A percentile compares a stretch with the other conserved stretches of the same genome.
These are phyloP conservation scores for Echinarachnius parma DNA, from an alignment of 53 echinoderm and acorn worm genomes.

Conservation along the genomic window DNA sequence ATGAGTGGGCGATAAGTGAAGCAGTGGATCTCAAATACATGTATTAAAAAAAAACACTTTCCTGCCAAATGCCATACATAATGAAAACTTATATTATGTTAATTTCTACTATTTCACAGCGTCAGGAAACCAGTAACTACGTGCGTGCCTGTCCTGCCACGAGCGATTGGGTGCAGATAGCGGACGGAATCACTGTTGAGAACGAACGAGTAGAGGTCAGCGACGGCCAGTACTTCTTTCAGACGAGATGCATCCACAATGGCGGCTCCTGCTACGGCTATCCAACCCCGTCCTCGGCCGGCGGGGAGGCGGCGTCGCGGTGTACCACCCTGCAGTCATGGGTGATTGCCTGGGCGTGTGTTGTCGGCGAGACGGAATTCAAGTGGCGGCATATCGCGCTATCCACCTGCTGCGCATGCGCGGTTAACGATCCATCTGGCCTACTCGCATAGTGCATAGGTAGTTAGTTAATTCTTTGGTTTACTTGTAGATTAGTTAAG, in stretches of 20 bases:
- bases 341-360: conserved; percentile 77
- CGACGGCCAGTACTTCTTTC: conserved; percentile 64
- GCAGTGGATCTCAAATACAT: too few relatives aligned
- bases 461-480: too few relatives aligned
- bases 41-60: too few relatives aligned
- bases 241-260: conserved; percentile 54
- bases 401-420: conserved; percentile 68
- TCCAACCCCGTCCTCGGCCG: conserved; percentile 18
- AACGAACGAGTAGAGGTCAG: conserved; percentile 64
- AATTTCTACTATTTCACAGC: too few relatives aligned
- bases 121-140: conserved; percentile 21
- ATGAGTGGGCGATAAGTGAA: too few relatives aligned
- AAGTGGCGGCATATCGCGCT: conserved; percentile 66
- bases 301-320: conserved; percentile 28
- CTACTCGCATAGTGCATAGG: too few relatives aligned
- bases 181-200: conserved; percentile 50
- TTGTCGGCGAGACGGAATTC: conserved; percentile 38
- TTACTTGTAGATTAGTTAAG: too few relatives aligned
- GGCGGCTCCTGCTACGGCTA: conserved; percentile 54
- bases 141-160: conserved; percentile 56
- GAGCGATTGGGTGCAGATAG: conserved; percentile 57
- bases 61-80: too few relatives aligned
- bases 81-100: too few relatives aligned
- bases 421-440: conserved; percentile 54
- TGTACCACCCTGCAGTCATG: conserved; percentile 67